These are phyloP conservation scores for Hoplias malabaricus DNA, from an alignment of 2,113 vertebrate genomes.

Conservation along the genomic window DNA sequence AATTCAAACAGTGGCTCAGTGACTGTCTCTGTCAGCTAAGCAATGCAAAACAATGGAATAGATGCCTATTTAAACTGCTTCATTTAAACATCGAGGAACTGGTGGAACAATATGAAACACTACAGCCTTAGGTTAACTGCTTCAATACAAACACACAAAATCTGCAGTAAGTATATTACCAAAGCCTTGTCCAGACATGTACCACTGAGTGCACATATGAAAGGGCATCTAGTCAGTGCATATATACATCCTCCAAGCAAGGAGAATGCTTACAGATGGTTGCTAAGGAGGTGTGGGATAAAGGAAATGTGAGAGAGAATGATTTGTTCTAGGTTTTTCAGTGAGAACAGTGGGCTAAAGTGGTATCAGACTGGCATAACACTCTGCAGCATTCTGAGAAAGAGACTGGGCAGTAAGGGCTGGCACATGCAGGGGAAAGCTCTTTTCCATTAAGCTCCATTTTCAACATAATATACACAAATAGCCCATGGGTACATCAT, in stretches of 20 bases:
- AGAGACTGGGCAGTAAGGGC: background rate
- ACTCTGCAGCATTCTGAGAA: constrained; percentile 22
- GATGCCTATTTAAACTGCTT: background rate
- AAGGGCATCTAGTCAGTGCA: background rate
- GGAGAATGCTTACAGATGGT: constrained; percentile 12
- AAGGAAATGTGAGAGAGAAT: constrained; percentile 35
- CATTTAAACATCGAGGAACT: background rate
- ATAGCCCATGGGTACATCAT: constrained; percentile 33
- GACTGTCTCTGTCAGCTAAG: background rate
- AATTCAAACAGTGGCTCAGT: background rate
- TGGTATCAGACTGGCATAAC: constrained; percentile 7
- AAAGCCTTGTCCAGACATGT: background rate
- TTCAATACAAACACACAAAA: background rate
- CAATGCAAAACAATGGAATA: background rate
- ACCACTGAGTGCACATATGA: background rate
- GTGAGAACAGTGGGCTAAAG: constrained; percentile 1
- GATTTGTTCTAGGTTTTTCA: constrained; percentile 2
- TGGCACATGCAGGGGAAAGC: background rate
- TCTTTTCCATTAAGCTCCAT: background rate
- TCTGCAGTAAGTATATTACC: background rate
- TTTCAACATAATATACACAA: constrained; percentile 52
- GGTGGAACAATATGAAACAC: background rate
- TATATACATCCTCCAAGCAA: constrained; percentile 9
- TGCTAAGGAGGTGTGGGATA: constrained; percentile 32
- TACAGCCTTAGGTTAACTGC: background rate